These are phyloP conservation scores for Littorina saxatilis DNA, from an alignment of 1,140 invertebrate species.

Conservation along the genomic window DNA sequence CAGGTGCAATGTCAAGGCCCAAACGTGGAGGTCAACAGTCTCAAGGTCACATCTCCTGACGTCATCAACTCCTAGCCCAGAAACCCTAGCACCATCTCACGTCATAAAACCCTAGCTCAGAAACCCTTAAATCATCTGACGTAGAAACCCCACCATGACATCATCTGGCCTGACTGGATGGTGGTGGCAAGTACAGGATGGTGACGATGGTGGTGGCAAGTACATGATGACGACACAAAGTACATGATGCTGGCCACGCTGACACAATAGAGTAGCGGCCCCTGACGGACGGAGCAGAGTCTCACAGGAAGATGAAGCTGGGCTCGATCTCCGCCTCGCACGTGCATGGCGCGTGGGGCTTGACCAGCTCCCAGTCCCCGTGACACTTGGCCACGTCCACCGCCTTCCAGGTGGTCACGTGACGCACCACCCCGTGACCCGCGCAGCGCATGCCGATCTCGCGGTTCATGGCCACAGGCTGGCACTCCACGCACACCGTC, in stretches of 20 bases:
- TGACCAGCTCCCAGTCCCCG: slow-evolving; percentile 69
- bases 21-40: no score
- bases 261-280: not conserved
- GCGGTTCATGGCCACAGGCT: slow-evolving; percentile 69
- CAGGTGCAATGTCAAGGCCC: no score
- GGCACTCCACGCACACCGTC: slow-evolving; percentile 72
- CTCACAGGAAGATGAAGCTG: slow-evolving; percentile 49
- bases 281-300: not conserved
- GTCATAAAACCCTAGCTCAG: no score
- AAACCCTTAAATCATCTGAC: no score
- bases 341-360: slow-evolving; percentile 52
- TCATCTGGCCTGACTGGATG: no score
- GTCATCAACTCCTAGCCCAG: no score
- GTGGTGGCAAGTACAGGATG: no score
- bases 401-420: slow-evolving; percentile 69
- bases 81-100: no score
- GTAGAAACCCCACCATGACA: no score
- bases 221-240: no score
- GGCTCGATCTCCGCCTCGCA: slow-evolving; percentile 53
- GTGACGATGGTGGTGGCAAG: no score
- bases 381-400: slow-evolving; percentile 69
- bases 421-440: slow-evolving; percentile 67
- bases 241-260: not conserved
- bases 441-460: slow-evolving; percentile 68
- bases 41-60: no score